Percentiles rank a stretch among this genome's conserved stretches.
Conservation (phyloP, 1,140 invertebrate genomes). For the Mycetomoellerius zeteki region DNA sequence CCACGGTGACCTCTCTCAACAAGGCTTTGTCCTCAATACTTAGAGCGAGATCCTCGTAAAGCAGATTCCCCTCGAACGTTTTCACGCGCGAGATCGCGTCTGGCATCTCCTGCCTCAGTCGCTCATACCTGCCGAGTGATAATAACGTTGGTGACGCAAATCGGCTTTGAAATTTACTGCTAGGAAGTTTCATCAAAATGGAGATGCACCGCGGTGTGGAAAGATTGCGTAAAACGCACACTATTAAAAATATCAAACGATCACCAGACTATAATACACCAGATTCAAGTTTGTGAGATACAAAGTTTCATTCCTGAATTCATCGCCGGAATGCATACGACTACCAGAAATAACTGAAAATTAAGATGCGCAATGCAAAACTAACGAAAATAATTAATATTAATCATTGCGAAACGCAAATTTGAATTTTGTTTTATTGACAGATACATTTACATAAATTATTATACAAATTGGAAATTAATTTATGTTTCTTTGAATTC, state of each 20-base stretch:
- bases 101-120: constrained; percentile 74
- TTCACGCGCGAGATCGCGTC: constrained; percentile 74
- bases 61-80: constrained; percentile 79
- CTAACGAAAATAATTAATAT: neutral
- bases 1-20: constrained; percentile 75
- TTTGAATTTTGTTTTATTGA: neutral
- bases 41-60: constrained; percentile 75
- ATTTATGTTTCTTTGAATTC: neutral
- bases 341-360: neutral
- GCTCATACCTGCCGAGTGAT: constrained; percentile 75
- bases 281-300: neutral
- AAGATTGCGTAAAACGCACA: neutral
- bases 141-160: constrained; percentile 51
- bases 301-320: neutral
- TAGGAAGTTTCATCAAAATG: constrained; percentile 16
- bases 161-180: constrained; percentile 53
- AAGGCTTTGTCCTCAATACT: constrained; percentile 33
- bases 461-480: constrained; percentile 22
- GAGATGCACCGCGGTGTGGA: constrained; percentile 1
- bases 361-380: neutral
- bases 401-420: neutral
- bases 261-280: neutral
- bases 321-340: neutral
- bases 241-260: constrained; percentile 16
- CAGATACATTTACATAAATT: neutral